Percentiles rank a stretch among this genome's conserved stretches.
Conservation (phyloP, 2,888 invertebrate species). For the Sesia apiformis region DNA sequence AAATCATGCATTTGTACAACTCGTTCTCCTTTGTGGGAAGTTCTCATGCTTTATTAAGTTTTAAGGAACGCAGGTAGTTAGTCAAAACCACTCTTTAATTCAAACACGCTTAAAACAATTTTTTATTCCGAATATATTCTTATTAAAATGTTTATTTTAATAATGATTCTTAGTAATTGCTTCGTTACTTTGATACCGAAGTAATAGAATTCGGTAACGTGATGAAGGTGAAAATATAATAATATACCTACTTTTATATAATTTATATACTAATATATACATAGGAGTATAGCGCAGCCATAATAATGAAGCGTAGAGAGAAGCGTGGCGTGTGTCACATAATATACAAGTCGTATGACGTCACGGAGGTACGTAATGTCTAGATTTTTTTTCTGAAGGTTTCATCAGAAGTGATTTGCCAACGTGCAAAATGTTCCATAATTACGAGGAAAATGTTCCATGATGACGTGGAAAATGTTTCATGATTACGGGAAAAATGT, state of each 20-base stretch:
- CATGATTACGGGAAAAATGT: too few species aligned
- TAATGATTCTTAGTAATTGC: not conserved
- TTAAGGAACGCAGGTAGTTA: not conserved
- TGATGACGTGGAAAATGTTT: too few species aligned
- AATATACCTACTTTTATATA: conserved; percentile 19
- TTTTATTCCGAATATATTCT: not conserved
- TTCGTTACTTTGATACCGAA: conserved; percentile 23
- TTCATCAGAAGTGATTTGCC: too few species aligned
- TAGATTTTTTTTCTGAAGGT: not conserved
- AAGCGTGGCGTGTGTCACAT: conserved; percentile 35
- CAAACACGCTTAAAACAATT: not conserved
- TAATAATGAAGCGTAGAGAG: conserved; percentile 18
- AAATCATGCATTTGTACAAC: too few species aligned
- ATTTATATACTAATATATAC: conserved; percentile 30
- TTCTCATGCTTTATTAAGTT: too few species aligned
- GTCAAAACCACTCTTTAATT: not conserved
- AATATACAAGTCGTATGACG: conserved; percentile 29
- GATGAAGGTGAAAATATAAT: conserved; percentile 15
- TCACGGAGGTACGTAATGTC: conserved; percentile 12
- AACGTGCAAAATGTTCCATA: too few species aligned
- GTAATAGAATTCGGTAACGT: conserved; percentile 40
- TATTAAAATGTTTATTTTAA: not conserved
- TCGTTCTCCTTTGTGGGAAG: too few species aligned
- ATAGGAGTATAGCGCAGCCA: conserved; percentile 36
- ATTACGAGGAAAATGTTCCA: too few species aligned